Base-by-base conservation (phyloP, 2,888 invertebrate species). In the Serrognathus titanus region DNA sequence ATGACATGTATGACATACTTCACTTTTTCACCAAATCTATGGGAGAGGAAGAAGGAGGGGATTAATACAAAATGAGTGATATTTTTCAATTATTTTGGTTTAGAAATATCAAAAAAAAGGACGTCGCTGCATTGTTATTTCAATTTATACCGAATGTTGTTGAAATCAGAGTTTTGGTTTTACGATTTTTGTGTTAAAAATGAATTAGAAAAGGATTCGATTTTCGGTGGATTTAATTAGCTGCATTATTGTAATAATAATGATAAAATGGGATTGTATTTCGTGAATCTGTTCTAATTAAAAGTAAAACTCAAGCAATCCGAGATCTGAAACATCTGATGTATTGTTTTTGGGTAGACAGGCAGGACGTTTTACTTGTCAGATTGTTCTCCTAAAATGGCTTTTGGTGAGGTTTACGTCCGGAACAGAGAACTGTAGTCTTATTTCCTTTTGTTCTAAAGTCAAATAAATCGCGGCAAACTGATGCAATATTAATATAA, bases 311-410 rank as follows among this genome's bases (percentile, higher is more conserved):
- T 37, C 13, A 49, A 49, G 38, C 38, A 49, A 38, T 38, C 38
- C 13, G 38, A 49, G 49, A 49, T 13, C 36, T 13, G 49, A 49
- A 49, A 49, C 49, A 49, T 37, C 38, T 16, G 49, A 38, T 20
- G 12, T 49, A 38, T 49, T 12, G 49, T 49, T 38, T 49, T 49
- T 49, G 36, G 49, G 35, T 35, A 37, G 49, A 20, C 49, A 38
- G 49, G 35, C 49, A 37, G 49, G 36, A 49, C 49, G 38, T 49
- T 49, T 49, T 38, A 49, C 37, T 35, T 49, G 49, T 49, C 49
- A 49, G 49, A 37, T 49, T 36, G 36, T 49, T 36, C 36, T 37
- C 49, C 49, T 38, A 49, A 12, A 36, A 12, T 43, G 20, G 20
- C 43, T 43, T 43, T 43, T 43, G 20, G 37, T 49, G 11, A 36